phyloP scores from a whole-genome alignment of 2,888 invertebrate genomes.

The Diaphora mendica region DNA sequence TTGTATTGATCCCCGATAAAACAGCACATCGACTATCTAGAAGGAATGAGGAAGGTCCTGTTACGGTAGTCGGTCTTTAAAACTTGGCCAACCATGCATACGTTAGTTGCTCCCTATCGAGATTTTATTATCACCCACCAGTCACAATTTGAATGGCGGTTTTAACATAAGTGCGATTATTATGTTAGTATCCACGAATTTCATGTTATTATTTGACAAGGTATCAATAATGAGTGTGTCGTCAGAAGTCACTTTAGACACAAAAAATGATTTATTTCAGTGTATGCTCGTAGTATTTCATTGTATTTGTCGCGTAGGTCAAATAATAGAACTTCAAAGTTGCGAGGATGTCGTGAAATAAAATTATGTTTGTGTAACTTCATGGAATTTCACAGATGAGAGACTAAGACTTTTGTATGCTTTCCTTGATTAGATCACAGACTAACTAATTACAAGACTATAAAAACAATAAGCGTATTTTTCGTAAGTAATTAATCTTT shows the following conservation, averaged over 20 bases:
- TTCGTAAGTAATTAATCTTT: too few relatives aligned
- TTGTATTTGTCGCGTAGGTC: not conserved
- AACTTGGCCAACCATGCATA: slow-evolving; percentile 18
- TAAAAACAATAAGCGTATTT: too few relatives aligned
- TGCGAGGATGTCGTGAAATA: not conserved
- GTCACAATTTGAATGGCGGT: slow-evolving; percentile 19
- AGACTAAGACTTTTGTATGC: not conserved
- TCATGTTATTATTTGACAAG: slow-evolving; percentile 1
- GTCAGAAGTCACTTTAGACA: not conserved
- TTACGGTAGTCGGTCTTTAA: slow-evolving; percentile 18
- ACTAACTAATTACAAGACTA: too few relatives aligned
- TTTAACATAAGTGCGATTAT: slow-evolving; percentile 16
- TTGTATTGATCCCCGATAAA: slow-evolving; percentile 20
- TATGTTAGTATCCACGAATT: slow-evolving; percentile 10
- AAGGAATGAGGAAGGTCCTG: slow-evolving; percentile 5
- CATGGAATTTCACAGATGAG: too few relatives aligned
- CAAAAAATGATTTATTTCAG: not conserved
- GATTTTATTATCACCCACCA: slow-evolving; percentile 17
- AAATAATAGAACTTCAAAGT: not conserved
- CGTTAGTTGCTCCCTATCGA: slow-evolving; percentile 23
- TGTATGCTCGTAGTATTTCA: not conserved
- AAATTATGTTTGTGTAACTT: not conserved
- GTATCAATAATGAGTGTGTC: not conserved
- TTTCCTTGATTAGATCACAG: too few relatives aligned
- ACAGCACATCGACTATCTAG: not conserved